Base-by-base conservation (phyloP, 1,140 invertebrate genomes). In the Contarinia nasturtii region DNA sequence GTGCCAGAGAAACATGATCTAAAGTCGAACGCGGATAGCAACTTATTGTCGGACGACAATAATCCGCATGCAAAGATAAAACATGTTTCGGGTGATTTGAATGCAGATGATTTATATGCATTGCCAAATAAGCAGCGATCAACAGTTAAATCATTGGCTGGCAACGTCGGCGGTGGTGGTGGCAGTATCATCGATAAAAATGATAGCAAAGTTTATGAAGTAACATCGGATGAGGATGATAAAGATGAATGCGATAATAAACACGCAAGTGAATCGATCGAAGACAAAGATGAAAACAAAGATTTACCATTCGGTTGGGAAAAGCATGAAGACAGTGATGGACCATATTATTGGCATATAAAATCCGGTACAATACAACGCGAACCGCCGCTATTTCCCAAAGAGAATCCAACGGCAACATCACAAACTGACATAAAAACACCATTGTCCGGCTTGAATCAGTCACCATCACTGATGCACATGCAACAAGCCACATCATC, bases 301-400 rank as follows among this genome's bases (percentile, higher is more conserved):
- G 46, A 50, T 19, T 46, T 92, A 52, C 88, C 88, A 1, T 71
- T 78, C 1, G 89, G 89, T 2, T 93, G 89, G 89, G 87, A 93
- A 66, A 85, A 82, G 66, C 87, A 92, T 68, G 88, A 93, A 75
- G 90, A 93, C 69, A 86, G 84, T 56, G 81, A 86, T 62, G 89
- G 89, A 12, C 82, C 89, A 2, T 96, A 96, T 65, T 97, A 93
- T 64, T 97, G 92, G 92, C 93, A 98, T 67, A 92, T 96, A 56
- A 93, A 94, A 65, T 94, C 87, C 60, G 93, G 93, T 10, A 95
- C 90, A 1, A 96, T 96, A 56, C 92, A 95, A 60, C 72, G 92
- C 44, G 87, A 96, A 61, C 75, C 80, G 44, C 90, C 90, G 4
- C 75, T 75, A 43, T 64, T 69, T 21, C 66, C 66, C 2, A 58